phyloP scores from a whole-genome alignment of 2,888 invertebrate species.

The Gastracanthus pulcherrimus region DNA sequence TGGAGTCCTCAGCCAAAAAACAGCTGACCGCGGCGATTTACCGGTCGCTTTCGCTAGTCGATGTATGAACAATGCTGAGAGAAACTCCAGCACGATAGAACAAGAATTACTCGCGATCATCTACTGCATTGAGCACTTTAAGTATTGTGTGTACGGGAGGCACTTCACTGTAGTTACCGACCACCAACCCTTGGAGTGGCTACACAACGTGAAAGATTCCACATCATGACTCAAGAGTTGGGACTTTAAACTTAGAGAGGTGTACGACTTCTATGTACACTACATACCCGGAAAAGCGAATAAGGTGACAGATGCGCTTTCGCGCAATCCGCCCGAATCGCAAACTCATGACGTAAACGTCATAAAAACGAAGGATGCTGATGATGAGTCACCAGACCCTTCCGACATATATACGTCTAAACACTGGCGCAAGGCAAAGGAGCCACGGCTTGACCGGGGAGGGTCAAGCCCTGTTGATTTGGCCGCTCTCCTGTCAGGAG shows the following conservation, averaged over 20 bases:
- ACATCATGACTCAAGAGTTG: too few relatives aligned
- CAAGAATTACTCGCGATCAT: conserved; percentile 62
- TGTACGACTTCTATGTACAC: conserved; percentile 66
- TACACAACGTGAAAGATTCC: too few relatives aligned
- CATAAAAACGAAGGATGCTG: too few relatives aligned
- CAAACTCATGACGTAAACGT: too few relatives aligned
- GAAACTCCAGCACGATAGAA: too few relatives aligned
- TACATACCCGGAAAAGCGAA: conserved; percentile 43
- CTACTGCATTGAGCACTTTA: conserved; percentile 9
- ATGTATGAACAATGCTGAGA: conserved; percentile 67
- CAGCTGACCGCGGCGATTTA: conserved; percentile 60
- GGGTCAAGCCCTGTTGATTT: too few relatives aligned
- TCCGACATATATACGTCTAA: background rate
- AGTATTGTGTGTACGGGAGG: conserved; percentile 29
- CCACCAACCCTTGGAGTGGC: too few relatives aligned
- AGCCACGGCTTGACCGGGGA: background rate
- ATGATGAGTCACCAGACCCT: background rate
- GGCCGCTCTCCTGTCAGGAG: too few relatives aligned
- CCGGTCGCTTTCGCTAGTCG: conserved; percentile 72
- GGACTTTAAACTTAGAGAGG: too few relatives aligned
- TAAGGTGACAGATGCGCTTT: conserved; percentile 42
- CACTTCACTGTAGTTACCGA: too few relatives aligned
- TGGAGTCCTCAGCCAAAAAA: conserved; percentile 67
- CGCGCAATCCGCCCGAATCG: conserved; percentile 41
- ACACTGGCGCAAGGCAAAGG: background rate